A percentile compares a stretch with the other conserved stretches of the same genome.
phyloP scores from a whole-genome alignment of 2,797 vertebrate species.

The Cuniculus paca region DNA sequence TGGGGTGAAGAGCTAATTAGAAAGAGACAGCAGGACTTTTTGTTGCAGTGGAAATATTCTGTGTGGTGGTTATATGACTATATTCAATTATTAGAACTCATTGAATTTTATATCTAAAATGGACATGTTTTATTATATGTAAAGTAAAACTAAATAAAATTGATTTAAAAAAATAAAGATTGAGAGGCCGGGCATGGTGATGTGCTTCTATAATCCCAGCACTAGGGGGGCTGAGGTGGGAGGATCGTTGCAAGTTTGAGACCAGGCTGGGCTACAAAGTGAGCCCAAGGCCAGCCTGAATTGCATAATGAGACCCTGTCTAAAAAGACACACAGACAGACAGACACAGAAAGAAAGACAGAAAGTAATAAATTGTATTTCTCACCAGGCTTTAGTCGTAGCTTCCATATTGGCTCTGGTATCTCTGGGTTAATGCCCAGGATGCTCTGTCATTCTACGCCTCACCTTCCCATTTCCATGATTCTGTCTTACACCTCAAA shows the following conservation, averaged over 20 bases:
- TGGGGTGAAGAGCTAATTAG: background rate
- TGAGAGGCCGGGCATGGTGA: too few relatives aligned
- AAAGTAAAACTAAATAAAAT: background rate
- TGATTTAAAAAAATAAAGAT: background rate
- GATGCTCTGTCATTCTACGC: background rate
- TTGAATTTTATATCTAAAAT: background rate
- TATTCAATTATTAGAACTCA: slow-evolving; percentile 5
- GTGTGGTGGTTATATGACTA: background rate
- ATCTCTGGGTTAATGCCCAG: background rate
- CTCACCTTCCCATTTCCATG: background rate
- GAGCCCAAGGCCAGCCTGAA: too few relatives aligned
- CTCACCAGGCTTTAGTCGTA: background rate
- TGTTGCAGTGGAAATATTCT: background rate
- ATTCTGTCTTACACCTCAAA: background rate
- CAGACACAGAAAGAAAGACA: too few relatives aligned
- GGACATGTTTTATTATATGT: background rate
- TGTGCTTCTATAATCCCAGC: too few relatives aligned
- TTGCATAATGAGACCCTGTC: too few relatives aligned
- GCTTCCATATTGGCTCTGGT: background rate
- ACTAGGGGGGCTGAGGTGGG: too few relatives aligned
- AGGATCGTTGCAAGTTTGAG: too few relatives aligned
- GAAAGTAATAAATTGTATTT: background rate
- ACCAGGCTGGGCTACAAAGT: too few relatives aligned
- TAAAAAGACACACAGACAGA: too few relatives aligned
- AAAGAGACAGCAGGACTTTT: background rate